Evolutionary conservation across 2,797 vertebrate genomes (phyloP).

Genomic region (Valencia hispanica): DNA sequence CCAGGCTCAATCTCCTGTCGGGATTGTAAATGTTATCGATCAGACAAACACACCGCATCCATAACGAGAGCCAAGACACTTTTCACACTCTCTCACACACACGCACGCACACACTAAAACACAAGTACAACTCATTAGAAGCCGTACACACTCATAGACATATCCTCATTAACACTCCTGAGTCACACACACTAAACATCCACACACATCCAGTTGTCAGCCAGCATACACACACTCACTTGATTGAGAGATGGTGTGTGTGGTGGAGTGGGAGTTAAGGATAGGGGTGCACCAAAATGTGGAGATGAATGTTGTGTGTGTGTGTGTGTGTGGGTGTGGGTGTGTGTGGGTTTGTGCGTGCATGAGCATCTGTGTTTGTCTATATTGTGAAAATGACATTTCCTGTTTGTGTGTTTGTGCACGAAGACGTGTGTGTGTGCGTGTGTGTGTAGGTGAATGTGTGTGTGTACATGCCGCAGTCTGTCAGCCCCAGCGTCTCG

Average conservation of each 20-base stretch:
- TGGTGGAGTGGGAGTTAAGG: constrained; percentile 44
- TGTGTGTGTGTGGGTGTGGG: constrained; percentile 43
- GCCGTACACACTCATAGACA: constrained; percentile 68
- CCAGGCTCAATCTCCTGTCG: constrained; percentile 74
- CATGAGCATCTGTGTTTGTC: constrained; percentile 23
- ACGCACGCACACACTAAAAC: constrained; percentile 49
- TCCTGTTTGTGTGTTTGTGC: constrained; percentile 44
- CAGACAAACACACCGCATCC: constrained; percentile 69
- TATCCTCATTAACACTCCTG: constrained; percentile 73
- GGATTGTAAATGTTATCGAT: constrained; percentile 83
- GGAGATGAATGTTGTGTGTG: constrained; percentile 87
- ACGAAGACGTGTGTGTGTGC: constrained; percentile 56
- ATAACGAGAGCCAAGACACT: constrained; percentile 70
- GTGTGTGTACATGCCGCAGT: constrained; percentile 85
- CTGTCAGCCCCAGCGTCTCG: constrained; percentile 96
- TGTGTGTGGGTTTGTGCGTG: constrained; percentile 38
- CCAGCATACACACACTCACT: constrained; percentile 49
- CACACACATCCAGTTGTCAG: constrained; percentile 66
- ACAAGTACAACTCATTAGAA: constrained; percentile 68
- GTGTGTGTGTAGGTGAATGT: constrained; percentile 31
- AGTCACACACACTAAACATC: constrained; percentile 71
- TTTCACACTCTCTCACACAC: constrained; percentile 10
- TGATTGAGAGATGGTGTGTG: constrained; percentile 41
- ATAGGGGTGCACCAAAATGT: constrained; percentile 71
- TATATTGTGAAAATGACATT: constrained; percentile 12